These are phyloP conservation scores for Drosophila atroscutellata DNA, from an alignment of 2,888 invertebrate species.

Conservation along the genomic window DNA sequence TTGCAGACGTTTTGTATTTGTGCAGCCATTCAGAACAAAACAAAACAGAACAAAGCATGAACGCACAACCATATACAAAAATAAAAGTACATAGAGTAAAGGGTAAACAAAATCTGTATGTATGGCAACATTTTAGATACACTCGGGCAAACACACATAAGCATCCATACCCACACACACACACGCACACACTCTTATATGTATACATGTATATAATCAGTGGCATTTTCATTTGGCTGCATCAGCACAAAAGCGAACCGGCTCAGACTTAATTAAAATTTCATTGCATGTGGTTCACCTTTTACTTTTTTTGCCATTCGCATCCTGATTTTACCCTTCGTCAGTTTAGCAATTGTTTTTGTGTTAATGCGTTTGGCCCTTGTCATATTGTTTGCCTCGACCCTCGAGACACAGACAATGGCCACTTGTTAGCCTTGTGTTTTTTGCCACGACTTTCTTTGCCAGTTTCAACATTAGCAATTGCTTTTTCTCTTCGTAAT, in stretches of 20 bases:
- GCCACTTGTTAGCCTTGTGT: constrained; percentile 60
- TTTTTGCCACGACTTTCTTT: constrained; percentile 32
- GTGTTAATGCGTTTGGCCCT: constrained; percentile 47
- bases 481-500: constrained; percentile 58
- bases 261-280: constrained; percentile 79
- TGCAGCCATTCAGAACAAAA: constrained; percentile 75
- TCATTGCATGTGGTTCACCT: constrained; percentile 73
- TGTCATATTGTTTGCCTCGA: constrained; percentile 51
- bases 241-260: constrained; percentile 69
- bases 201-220: constrained; percentile 70
- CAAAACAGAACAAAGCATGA: constrained; percentile 60
- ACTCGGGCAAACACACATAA: constrained; percentile 43
- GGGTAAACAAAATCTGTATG: constrained; percentile 70
- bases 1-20: constrained; percentile 77
- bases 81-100: constrained; percentile 59
- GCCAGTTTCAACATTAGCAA: constrained; percentile 36
- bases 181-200: constrained; percentile 3
- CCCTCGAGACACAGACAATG: constrained; percentile 73
- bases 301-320: constrained; percentile 45
- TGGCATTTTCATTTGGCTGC: constrained; percentile 77
- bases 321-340: constrained; percentile 70
- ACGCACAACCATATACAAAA: constrained; percentile 28
- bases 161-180: constrained; percentile 14
- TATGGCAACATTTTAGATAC: constrained; percentile 66
- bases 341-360: constrained; percentile 59